phyloP scores from a whole-genome alignment of 2,888 invertebrate species.

The Nemoura dubitans region DNA sequence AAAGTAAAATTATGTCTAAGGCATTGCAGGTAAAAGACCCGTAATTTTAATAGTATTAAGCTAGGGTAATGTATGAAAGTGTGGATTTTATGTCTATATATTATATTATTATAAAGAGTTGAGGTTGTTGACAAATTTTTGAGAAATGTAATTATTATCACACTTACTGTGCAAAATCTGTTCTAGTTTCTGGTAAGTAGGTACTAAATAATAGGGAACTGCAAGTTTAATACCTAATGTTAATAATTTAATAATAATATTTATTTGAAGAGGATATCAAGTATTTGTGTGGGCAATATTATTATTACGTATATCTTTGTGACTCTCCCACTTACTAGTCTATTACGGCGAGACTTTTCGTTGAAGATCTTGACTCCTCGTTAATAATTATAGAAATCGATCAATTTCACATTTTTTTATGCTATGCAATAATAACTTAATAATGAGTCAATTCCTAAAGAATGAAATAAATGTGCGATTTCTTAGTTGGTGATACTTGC shows the following conservation, averaged over 20 bases:
- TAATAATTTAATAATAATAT: not conserved
- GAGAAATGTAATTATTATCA: not conserved
- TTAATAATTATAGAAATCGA: not conserved
- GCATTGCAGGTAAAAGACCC: conserved; percentile 12
- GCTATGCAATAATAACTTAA: conserved; percentile 12
- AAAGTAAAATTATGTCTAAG: not conserved
- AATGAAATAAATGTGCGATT: not conserved
- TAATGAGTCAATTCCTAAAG: not conserved
- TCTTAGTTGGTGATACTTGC: not conserved
- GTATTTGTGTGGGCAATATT: conserved; percentile 12
- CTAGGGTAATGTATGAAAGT: not conserved
- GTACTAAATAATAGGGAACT: not conserved
- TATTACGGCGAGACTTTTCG: not conserved
- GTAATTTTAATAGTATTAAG: not conserved
- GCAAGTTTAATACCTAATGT: conserved; percentile 4
- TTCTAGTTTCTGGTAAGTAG: conserved; percentile 4
- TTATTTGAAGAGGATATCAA: conserved; percentile 12
- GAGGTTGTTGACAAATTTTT: conserved; percentile 3
- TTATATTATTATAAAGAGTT: conserved; percentile 7
- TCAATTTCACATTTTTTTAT: not conserved
- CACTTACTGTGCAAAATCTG: conserved; percentile 12
- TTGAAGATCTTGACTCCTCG: conserved; percentile 4
- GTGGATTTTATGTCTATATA: conserved; percentile 12
- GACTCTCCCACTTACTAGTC: not conserved
- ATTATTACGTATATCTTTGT: not conserved